phyloP scores from a whole-genome alignment of 1,140 invertebrate species.

The Trichomalopsis sarcophagae region DNA sequence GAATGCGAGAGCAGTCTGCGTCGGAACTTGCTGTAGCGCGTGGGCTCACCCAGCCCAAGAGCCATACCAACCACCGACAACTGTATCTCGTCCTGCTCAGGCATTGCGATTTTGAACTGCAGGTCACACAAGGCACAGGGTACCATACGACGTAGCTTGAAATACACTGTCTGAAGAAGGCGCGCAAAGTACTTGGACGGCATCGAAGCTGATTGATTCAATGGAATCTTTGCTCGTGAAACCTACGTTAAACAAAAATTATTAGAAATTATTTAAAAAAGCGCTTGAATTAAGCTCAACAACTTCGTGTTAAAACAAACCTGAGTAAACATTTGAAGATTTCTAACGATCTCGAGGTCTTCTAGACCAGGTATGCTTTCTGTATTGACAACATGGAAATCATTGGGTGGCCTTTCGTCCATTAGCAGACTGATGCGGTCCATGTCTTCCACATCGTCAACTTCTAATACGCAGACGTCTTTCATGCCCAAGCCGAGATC shows the following conservation, averaged over 20 bases:
- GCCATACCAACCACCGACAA: slow-evolving; percentile 86
- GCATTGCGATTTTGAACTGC: slow-evolving; percentile 86
- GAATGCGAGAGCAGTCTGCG: slow-evolving; percentile 66
- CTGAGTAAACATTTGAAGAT: slow-evolving; percentile 92
- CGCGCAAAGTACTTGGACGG: slow-evolving; percentile 81
- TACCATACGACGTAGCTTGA: slow-evolving; percentile 88
- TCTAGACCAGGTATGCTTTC: slow-evolving; percentile 85
- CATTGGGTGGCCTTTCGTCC: slow-evolving; percentile 85
- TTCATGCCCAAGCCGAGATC: slow-evolving; percentile 87
- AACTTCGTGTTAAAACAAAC: slow-evolving; percentile 67
- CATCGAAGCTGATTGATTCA: slow-evolving; percentile 70
- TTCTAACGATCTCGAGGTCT: slow-evolving; percentile 81
- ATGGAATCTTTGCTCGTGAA: slow-evolving; percentile 82
- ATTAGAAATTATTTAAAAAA: not conserved
- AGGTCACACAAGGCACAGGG: slow-evolving; percentile 89
- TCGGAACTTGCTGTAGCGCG: slow-evolving; percentile 70
- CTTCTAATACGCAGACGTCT: slow-evolving; percentile 89
- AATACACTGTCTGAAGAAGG: slow-evolving; percentile 85
- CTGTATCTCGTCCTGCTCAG: slow-evolving; percentile 94
- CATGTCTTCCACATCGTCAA: slow-evolving; percentile 91
- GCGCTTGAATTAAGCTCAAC: not conserved
- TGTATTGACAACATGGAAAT: slow-evolving; percentile 90
- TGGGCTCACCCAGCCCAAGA: slow-evolving; percentile 80
- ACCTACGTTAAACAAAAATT: slow-evolving; percentile 75
- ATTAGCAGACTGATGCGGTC: slow-evolving; percentile 87